phyloP scores from a whole-genome alignment of 2,113 vertebrate genomes.

The Ptilonorhynchus violaceus region DNA sequence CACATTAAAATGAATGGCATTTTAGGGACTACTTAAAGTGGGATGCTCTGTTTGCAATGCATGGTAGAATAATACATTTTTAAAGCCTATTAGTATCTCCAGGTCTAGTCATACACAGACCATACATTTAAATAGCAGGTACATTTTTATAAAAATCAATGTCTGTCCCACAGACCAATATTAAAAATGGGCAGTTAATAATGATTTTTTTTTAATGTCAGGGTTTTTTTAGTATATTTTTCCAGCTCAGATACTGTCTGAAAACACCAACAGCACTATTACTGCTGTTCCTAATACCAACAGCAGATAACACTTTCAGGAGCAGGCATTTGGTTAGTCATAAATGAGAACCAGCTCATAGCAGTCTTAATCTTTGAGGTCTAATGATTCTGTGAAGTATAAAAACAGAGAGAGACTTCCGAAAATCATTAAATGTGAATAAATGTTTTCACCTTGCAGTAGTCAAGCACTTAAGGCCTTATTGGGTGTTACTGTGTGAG shows the following conservation, averaged over 20 bases:
- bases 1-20: not conserved
- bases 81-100: not conserved
- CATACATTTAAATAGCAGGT: not conserved
- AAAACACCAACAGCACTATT: not conserved
- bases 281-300: not conserved
- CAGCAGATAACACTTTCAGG: not conserved
- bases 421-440: not conserved
- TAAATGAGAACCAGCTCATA: not conserved
- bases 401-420: not conserved
- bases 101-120: not conserved
- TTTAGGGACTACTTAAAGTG: not conserved
- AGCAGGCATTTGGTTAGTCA: not conserved
- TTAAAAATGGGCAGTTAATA: not conserved
- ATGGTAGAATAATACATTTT: not conserved
- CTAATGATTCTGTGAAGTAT: not conserved
- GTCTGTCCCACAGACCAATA: not conserved
- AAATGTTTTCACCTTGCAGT: not conserved
- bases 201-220: not conserved
- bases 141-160: not conserved
- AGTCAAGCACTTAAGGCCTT: not conserved
- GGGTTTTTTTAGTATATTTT: not conserved
- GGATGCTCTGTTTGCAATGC: not conserved
- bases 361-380: not conserved
- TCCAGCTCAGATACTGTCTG: not conserved
- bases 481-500: not conserved